Base-by-base conservation (phyloP, 2,797 vertebrate species). In the Phalloptychus januarius region DNA sequence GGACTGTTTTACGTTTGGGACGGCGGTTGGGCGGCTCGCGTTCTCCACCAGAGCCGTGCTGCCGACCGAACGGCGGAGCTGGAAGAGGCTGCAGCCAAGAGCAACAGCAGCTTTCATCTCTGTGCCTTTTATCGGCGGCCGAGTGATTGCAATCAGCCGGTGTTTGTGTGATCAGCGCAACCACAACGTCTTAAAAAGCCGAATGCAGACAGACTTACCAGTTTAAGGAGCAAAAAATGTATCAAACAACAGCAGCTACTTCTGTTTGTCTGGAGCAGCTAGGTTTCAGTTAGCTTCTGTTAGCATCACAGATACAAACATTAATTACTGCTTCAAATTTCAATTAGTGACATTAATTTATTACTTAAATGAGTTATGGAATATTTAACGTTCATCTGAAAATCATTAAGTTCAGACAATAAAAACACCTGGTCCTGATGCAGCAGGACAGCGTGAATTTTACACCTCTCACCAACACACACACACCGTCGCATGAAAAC, bases 1-100 rank as follows among this genome's bases (percentile, higher is more conserved):
- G 80, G 25, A 84, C 86, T 93, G 89, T 90, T 93, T 92, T 89
- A 93, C 89, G 92, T 95, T 92, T 88, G 85, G 84, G 87, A 77
- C 75, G 74, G 38, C 79, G 76, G 86, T 83, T 92, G 75, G 80
- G 74, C 81, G 82, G 78, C 93, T 90, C 89, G 79, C 89, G 92
- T 87, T 42, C 65, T 75, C 87, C 86, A 91, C 91, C 87, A 91
- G 90, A 94, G 88, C 78, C 71, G 81, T 74, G 75, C 61, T 79
- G 71, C 83, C 54, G 50, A 25, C 81, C 85, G 83, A 83, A 12
- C 86, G 72, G 84, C 79, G 82, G 81, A 90, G 91, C 85, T 78
- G 76, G 75, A 83, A 79, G 73, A 28, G 28, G 2, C 77, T 74
- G 2, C 28, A 76, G 90, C 95, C 95, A 95, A 95, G 83, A 94